These are phyloP conservation scores for Diarsia rubi DNA, from an alignment of 2,888 invertebrate genomes.

Conservation along the genomic window DNA sequence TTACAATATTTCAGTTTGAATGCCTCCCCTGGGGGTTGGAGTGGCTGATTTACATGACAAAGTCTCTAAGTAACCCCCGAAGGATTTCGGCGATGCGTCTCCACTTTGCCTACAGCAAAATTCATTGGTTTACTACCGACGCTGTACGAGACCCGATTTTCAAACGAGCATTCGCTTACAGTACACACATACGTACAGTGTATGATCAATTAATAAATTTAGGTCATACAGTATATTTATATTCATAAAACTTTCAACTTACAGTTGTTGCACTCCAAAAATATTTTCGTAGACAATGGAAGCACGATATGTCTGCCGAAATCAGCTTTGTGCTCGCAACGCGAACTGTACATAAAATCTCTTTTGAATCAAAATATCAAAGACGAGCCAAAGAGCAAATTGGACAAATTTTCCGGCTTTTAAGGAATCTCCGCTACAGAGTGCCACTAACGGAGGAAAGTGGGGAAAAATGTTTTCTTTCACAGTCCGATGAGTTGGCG, in stretches of 20 bases:
- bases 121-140: slow-evolving; percentile 66
- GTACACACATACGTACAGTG: slow-evolving; percentile 38
- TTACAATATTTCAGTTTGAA: slow-evolving; percentile 85
- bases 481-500: slow-evolving; percentile 63
- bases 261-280: slow-evolving; percentile 23
- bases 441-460: slow-evolving; percentile 72
- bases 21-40: slow-evolving; percentile 79
- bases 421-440: slow-evolving; percentile 73
- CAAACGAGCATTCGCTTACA: slow-evolving; percentile 56
- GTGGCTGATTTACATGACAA: slow-evolving; percentile 88
- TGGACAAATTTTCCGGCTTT: slow-evolving; percentile 84
- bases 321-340: slow-evolving; percentile 72
- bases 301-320: slow-evolving; percentile 57
- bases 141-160: slow-evolving; percentile 62
- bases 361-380: slow-evolving; percentile 81
- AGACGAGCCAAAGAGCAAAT: slow-evolving; percentile 77
- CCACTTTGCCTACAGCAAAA: slow-evolving; percentile 69
- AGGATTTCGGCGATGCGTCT: slow-evolving; percentile 79
- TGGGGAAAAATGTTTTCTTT: slow-evolving; percentile 74
- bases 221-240: slow-evolving; percentile 28
- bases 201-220: slow-evolving; percentile 58
- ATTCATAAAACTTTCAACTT: slow-evolving; percentile 12
- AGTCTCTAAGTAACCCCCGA: slow-evolving; percentile 82
- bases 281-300: slow-evolving; percentile 59
- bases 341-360: slow-evolving; percentile 71